Percentiles rank a stretch among this genome's conserved stretches.
Evolutionary conservation across 2,113 vertebrate genomes (phyloP).

Genomic region (Noturus placidus): DNA sequence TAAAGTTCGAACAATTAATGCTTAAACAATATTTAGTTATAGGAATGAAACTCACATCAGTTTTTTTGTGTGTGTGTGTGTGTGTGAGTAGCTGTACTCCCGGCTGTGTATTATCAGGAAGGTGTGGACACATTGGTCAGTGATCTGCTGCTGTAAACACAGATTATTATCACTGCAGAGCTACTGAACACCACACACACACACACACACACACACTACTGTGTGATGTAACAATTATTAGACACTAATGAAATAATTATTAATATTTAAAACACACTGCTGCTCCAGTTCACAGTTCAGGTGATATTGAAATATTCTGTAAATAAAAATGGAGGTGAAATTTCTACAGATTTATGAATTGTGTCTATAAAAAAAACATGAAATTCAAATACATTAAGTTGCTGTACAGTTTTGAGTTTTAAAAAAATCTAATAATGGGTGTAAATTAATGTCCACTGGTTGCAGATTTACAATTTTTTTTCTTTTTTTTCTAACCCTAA

Average conservation of each 20-base stretch:
- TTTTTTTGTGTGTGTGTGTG: neutral
- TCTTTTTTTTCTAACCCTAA: too few relatives aligned
- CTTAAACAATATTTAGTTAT: neutral
- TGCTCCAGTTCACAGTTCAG: neutral
- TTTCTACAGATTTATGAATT: neutral
- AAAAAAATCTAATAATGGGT: neutral
- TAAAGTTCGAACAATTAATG: neutral
- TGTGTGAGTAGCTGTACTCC: neutral
- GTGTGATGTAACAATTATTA: neutral
- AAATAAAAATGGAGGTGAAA: neutral
- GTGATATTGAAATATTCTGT: neutral
- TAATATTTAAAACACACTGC: neutral
- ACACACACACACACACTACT: neutral
- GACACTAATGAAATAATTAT: neutral
- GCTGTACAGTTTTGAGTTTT: neutral
- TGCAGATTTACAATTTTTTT: too few relatives aligned
- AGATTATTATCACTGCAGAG: slow-evolving; percentile 27
- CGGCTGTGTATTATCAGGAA: slow-evolving; percentile 27
- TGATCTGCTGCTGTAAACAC: slow-evolving; percentile 24
- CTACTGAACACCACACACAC: slow-evolving; percentile 5
- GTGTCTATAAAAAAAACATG: neutral
- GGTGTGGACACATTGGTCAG: slow-evolving; percentile 22
- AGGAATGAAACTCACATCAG: too few relatives aligned
- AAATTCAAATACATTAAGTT: neutral
- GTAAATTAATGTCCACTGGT: neutral